Conservation (phyloP, 35 echinoderm and acorn worm species). For the Ophiothrix spiculata region DNA sequence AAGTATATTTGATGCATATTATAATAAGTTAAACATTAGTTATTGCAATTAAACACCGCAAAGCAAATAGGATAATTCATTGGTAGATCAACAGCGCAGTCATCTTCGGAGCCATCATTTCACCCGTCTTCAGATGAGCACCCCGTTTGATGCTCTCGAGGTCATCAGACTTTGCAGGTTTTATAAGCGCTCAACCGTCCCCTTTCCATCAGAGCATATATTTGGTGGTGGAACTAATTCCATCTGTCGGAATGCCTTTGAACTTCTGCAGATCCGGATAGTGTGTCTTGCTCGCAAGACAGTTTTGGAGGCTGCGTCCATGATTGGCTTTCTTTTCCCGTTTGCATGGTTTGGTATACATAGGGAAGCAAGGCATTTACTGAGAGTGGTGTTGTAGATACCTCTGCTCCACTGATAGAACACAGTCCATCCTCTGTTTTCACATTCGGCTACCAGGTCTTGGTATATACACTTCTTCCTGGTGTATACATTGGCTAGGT, state of each 20-base stretch:
- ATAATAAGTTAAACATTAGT: too few species aligned
- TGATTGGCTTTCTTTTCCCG: background rate
- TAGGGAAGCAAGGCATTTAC: background rate
- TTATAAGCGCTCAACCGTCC: too few species aligned
- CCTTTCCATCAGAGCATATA: too few species aligned
- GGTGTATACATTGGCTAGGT: background rate
- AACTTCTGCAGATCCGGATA: background rate
- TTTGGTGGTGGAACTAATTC: background rate
- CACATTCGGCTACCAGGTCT: background rate
- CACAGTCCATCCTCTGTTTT: background rate
- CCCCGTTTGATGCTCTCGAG: too few species aligned
- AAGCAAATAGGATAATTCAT: too few species aligned
- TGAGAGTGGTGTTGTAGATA: background rate
- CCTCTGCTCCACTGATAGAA: background rate
- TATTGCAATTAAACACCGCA: too few species aligned
- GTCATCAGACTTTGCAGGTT: too few species aligned
- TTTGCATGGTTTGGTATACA: slow-evolving; percentile 4
- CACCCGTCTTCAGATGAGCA: too few species aligned
- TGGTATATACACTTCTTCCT: background rate
- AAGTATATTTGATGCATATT: too few species aligned
- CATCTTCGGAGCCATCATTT: too few species aligned
- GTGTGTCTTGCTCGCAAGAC: background rate
- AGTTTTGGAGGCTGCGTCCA: background rate
- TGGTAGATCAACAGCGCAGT: too few species aligned
- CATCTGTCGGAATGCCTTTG: background rate